Conservation (phyloP, 2,888 invertebrate genomes). For the Dromius quadrimaculatus region DNA sequence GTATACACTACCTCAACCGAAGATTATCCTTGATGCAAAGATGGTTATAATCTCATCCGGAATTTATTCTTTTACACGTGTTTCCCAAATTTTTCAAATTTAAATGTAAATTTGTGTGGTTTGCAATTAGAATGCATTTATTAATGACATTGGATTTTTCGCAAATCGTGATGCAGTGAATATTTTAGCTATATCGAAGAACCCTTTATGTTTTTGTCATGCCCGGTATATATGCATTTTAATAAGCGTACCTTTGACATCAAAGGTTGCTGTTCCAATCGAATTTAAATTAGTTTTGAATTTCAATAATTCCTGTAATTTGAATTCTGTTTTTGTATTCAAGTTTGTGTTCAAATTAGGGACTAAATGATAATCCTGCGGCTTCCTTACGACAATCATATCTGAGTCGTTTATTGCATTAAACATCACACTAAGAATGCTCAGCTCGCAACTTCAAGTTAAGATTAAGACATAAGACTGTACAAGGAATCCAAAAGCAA, state of each 20-base stretch:
- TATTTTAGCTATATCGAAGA: conserved; percentile 10
- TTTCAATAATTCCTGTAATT: conserved; percentile 26
- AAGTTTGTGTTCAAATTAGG: too few species aligned
- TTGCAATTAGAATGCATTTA: conserved; percentile 4
- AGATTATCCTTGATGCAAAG: conserved; percentile 8
- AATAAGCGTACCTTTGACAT: conserved; percentile 49
- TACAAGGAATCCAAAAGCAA: neutral
- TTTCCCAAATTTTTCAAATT: neutral
- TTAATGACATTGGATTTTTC: conserved; percentile 4
- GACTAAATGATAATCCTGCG: too few species aligned
- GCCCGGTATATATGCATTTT: conserved; percentile 50
- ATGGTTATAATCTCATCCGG: conserved; percentile 9
- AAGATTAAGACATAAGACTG: conserved; percentile 23
- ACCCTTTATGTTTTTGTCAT: conserved; percentile 45
- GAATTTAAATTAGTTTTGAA: conserved; percentile 51
- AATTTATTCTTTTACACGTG: conserved; percentile 12
- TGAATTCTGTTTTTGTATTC: neutral
- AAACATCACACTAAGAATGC: conserved; percentile 35
- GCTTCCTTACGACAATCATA: too few species aligned
- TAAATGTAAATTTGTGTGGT: conserved; percentile 23
- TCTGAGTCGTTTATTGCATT: conserved; percentile 40
- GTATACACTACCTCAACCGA: conserved; percentile 9
- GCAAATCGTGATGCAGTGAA: conserved; percentile 15
- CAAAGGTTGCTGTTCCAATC: conserved; percentile 42
- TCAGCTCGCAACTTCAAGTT: conserved; percentile 15